These are phyloP conservation scores for Leucania comma DNA, from an alignment of 2,888 invertebrate genomes.

Conservation along the genomic window DNA sequence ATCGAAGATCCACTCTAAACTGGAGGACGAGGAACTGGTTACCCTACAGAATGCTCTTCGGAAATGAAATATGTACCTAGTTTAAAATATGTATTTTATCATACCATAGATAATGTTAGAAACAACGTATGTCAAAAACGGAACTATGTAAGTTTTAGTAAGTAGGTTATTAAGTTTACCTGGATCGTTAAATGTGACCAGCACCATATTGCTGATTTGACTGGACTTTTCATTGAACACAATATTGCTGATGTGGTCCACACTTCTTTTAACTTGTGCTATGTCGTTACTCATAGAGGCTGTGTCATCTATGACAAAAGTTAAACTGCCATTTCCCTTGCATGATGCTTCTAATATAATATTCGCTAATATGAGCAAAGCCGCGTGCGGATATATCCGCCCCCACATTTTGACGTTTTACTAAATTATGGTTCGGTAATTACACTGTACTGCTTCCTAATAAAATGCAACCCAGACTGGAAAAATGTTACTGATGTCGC, in stretches of 20 bases:
- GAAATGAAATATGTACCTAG: too few species aligned
- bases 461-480: background rate
- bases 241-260: conserved; percentile 61
- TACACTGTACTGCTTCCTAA: background rate
- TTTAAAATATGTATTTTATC: too few species aligned
- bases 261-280: conserved; percentile 56
- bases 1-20: too few species aligned
- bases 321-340: conserved; percentile 60
- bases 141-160: too few species aligned
- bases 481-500: background rate
- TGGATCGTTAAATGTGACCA: conserved; percentile 74
- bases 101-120: too few species aligned
- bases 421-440: background rate
- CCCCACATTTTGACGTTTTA: conserved; percentile 38
- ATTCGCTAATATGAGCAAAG: conserved; percentile 42
- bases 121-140: too few species aligned
- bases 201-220: conserved; percentile 67
- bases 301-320: conserved; percentile 72
- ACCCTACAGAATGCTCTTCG: too few species aligned
- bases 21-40: too few species aligned
- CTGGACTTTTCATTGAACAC: conserved; percentile 63
- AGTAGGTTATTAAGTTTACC: conserved; percentile 48
- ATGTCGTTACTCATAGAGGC: conserved; percentile 67
- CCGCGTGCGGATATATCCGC: conserved; percentile 20
- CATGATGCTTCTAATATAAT: conserved; percentile 54